Base-by-base conservation (phyloP, 1,140 invertebrate species). In the Cecropterus lyciades region DNA sequence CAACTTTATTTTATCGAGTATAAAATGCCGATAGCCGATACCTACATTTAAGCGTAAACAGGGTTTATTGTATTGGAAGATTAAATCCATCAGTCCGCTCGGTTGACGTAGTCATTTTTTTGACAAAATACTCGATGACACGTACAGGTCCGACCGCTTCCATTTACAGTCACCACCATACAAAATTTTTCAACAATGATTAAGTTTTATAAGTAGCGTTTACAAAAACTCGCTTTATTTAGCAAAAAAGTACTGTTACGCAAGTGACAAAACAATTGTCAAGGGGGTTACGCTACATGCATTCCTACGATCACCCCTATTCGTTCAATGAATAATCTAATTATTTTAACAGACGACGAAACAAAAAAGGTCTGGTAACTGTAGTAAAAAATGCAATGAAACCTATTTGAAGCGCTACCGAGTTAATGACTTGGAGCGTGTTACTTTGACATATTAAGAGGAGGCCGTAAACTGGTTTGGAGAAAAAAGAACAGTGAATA, bases 381-480 rank as follows among this genome's bases (percentile, higher is more conserved):
- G 53, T 66, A 16, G 65, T 70, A 72, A 77, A 77, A 82, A 79
- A 62, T 51, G 52, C 64, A 75, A 63, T 62, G 67, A 65, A 74
- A 72, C 63, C 66, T 67, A 76, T 70, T 75, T 72, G 71, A 79
- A 77, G 65, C 67, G 55, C 63, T 75, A 68, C 66, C 62, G 65
- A 82, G 77, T 80, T 89, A 85, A 84, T 83, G 75, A 74, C 75
- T 80, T 68, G 66, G 62, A 79, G 76, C 77, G 77, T 79, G 83
- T 87, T 83, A 82, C 85, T 83, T 82, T 86, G 80, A 83, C 79
- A 84, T 87, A 85, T 84, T 83, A 87, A 87, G 81, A 82, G 72
- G 73, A 82, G 71, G 70, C 72, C 69, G 69, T 77, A 81, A 82
- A 87, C 85, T 67, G 84, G 82, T 89, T 87, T 75, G 49, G 30